These are phyloP conservation scores for Cotesia typhae DNA, from an alignment of 1,140 invertebrate genomes.

Conservation along the genomic window DNA sequence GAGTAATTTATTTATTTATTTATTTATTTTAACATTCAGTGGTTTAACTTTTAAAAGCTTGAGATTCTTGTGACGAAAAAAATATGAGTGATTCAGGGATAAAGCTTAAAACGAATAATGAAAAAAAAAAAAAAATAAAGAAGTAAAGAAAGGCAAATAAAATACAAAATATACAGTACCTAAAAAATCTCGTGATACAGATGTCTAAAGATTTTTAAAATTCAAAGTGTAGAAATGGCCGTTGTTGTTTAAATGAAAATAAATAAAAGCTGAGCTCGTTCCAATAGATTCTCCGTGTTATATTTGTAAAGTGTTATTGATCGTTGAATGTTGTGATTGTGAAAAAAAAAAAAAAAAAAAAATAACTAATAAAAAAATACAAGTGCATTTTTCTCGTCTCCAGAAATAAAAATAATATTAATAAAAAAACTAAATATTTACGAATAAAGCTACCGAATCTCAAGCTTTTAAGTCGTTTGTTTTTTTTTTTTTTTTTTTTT, in stretches of 20 bases:
- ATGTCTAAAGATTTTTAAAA: slow-evolving; percentile 35
- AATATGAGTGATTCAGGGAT: slow-evolving; percentile 1
- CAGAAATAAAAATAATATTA: too few species aligned
- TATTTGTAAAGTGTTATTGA: slow-evolving; percentile 44
- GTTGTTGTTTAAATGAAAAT: slow-evolving; percentile 38
- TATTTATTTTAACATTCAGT: background rate
- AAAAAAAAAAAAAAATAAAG: background rate
- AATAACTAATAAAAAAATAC: slow-evolving; percentile 16
- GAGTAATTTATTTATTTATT: background rate
- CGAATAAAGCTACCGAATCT: background rate
- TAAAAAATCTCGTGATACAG: slow-evolving; percentile 40
- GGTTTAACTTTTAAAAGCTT: background rate
- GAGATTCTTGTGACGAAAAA: background rate
- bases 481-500: background rate
- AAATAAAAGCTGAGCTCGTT: slow-evolving; percentile 39
- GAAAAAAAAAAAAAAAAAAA: slow-evolving; percentile 32
- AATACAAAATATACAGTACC: slow-evolving; percentile 34
- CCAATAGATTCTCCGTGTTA: slow-evolving; percentile 43
- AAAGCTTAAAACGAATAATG: background rate
- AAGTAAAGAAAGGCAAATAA: slow-evolving; percentile 11
- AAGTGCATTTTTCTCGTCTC: background rate
- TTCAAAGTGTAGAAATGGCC: slow-evolving; percentile 24
- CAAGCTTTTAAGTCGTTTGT: too few species aligned
- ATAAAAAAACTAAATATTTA: background rate
- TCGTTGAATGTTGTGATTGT: slow-evolving; percentile 41